phyloP scores from a whole-genome alignment of 2,888 invertebrate species.

The Drosophila pseudotakahashii region DNA sequence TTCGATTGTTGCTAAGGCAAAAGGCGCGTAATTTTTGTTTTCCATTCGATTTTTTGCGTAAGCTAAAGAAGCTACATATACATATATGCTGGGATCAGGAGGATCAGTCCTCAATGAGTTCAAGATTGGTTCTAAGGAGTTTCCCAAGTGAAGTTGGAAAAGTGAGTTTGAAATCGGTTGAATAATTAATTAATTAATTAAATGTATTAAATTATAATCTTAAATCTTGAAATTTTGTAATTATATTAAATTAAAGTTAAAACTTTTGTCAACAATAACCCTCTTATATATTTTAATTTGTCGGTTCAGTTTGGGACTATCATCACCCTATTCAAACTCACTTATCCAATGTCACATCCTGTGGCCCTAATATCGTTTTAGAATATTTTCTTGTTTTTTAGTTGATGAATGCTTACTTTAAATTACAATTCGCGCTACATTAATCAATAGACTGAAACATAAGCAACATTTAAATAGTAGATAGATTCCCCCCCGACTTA shows the following conservation, averaged over 20 bases:
- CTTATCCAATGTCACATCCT: not conserved
- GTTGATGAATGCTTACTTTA: conserved; percentile 53
- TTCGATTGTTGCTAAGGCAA: conserved; percentile 67
- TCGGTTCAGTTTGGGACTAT: not conserved
- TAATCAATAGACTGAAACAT: conserved; percentile 52
- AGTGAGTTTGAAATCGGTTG: not conserved
- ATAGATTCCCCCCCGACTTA: conserved; percentile 1
- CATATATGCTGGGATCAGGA: not conserved
- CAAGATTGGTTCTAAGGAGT: conserved; percentile 20
- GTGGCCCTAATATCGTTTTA: conserved; percentile 59
- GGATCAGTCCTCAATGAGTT: conserved; percentile 9
- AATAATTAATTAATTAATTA: not conserved
- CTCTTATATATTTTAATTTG: no score
- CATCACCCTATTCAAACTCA: not conserved
- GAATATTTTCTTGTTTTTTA: conserved; percentile 16
- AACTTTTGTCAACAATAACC: not conserved
- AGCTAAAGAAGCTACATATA: conserved; percentile 45
- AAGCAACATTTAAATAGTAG: conserved; percentile 65
- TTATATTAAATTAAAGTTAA: no score
- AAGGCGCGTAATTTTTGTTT: conserved; percentile 62
- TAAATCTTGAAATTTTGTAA: no score
- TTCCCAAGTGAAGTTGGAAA: not conserved
- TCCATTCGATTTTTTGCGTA: conserved; percentile 32
- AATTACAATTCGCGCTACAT: conserved; percentile 77
- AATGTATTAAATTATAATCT: no score